phyloP scores from a whole-genome alignment of 2,888 invertebrate species.

The Hoplodrina ambigua region DNA sequence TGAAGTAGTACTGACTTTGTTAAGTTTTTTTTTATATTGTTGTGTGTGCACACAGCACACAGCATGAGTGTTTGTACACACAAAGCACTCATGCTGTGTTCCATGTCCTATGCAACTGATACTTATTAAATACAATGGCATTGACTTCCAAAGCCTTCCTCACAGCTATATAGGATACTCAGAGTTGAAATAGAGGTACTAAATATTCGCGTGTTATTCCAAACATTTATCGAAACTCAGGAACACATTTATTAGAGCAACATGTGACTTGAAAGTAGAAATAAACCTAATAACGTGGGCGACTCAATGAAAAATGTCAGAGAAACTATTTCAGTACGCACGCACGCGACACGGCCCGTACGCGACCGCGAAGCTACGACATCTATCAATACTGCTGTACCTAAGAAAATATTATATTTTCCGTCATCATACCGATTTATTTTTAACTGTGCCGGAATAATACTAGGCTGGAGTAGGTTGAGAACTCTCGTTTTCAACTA shows the following conservation, averaged over 20 bases:
- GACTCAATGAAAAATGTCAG: conserved; percentile 49
- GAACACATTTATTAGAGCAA: conserved; percentile 28
- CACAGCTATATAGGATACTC: not conserved
- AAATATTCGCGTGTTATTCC: not conserved
- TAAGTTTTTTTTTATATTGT: too few relatives aligned
- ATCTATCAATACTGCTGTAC: conserved; percentile 52
- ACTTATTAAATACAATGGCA: not conserved
- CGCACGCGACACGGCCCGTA: conserved; percentile 30
- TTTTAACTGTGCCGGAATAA: conserved; percentile 46
- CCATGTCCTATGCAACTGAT: not conserved
- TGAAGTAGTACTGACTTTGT: too few relatives aligned
- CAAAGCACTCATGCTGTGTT: too few relatives aligned
- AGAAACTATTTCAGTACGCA: conserved; percentile 53
- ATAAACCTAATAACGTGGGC: conserved; percentile 60
- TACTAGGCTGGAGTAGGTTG: conserved; percentile 21
- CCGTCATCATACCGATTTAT: conserved; percentile 43
- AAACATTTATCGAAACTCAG: conserved; percentile 7
- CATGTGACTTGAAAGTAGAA: conserved; percentile 48
- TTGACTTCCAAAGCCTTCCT: not conserved
- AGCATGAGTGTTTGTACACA: too few relatives aligned
- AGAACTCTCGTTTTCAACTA: conserved; percentile 4
- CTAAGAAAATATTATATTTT: conserved; percentile 55
- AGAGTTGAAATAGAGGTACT: too few relatives aligned
- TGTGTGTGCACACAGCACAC: too few relatives aligned
- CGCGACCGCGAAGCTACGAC: conserved; percentile 34